These are phyloP conservation scores for mouse (Mus musculus) DNA, from an alignment of 2,113 vertebrate species.

Conservation along the genomic window GRCm39 chr7:40286001-40286500, in stretches of 20 bases:
- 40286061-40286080: conserved; percentile 9
- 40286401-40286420: conserved; percentile 60
- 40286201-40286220: background rate
- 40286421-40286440: conserved; percentile 34
- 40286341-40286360: conserved; percentile 49
- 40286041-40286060: background rate
- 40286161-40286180: background rate
- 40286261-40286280: background rate
- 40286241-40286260: background rate
- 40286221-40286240: background rate
- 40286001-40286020: background rate
- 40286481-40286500: background rate
- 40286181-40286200: background rate
- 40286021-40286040: background rate
- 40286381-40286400: conserved; percentile 49
- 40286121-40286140: conserved; percentile 6
- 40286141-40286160: background rate
- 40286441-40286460: conserved; percentile 50
- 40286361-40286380: conserved; percentile 27
- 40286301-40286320: background rate
- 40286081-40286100: background rate
- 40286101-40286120: background rate
- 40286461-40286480: conserved; percentile 31
- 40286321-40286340: conserved; percentile 34
- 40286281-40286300: background rate